Conservation (phyloP, 2,113 vertebrate species). For the Antennarius striatus region DNA sequence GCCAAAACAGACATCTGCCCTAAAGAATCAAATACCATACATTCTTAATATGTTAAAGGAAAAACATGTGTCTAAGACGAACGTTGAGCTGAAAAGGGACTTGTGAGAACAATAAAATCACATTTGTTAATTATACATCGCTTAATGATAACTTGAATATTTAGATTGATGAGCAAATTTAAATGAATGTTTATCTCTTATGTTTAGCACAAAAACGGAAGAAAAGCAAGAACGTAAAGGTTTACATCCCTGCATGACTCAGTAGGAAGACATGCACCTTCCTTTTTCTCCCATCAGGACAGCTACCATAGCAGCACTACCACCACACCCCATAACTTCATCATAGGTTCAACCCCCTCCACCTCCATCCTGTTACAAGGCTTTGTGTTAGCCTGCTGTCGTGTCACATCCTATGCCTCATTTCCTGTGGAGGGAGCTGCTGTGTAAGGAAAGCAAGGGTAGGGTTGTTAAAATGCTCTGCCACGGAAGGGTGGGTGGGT, state of each 20-base stretch:
- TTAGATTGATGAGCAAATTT: too few relatives aligned
- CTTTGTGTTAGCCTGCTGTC: slow-evolving; percentile 20
- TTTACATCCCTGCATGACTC: slow-evolving; percentile 21
- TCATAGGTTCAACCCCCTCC: slow-evolving; percentile 10
- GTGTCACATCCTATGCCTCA: slow-evolving; percentile 65
- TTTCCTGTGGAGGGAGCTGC: slow-evolving; percentile 59
- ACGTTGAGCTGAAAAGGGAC: too few relatives aligned
- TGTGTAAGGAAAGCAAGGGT: slow-evolving; percentile 16
- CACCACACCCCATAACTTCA: slow-evolving; percentile 44
- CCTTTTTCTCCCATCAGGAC: slow-evolving; percentile 13
- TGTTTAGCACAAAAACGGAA: neutral
- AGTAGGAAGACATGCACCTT: slow-evolving; percentile 1
- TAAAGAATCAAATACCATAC: too few relatives aligned
- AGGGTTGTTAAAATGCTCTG: slow-evolving; percentile 18
- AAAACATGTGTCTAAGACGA: too few relatives aligned
- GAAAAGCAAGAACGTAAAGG: neutral
- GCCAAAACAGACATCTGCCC: too few relatives aligned
- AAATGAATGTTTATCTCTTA: too few relatives aligned
- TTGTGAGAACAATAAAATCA: too few relatives aligned
- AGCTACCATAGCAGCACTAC: slow-evolving; percentile 10
- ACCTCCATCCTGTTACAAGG: slow-evolving; percentile 41
- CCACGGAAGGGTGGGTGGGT: slow-evolving; percentile 14
- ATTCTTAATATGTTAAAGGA: too few relatives aligned
- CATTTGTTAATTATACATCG: too few relatives aligned
- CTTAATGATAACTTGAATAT: too few relatives aligned